These are phyloP conservation scores for Atherinosoma microstoma DNA, from an alignment of 2,797 vertebrate species.

Conservation along the genomic window DNA sequence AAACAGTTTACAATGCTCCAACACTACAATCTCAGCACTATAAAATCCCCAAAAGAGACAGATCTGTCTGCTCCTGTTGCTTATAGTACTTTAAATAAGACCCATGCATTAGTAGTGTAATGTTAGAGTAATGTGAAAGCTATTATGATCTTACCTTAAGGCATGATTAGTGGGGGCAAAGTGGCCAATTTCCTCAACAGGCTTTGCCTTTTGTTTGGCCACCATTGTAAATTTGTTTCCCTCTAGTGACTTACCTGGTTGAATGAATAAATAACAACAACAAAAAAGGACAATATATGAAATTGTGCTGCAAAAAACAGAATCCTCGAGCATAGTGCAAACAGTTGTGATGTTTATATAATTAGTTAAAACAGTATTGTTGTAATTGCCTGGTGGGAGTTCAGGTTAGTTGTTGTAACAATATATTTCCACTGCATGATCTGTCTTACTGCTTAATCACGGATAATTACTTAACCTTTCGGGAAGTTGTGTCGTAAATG, in stretches of 20 bases:
- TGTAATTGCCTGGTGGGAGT: slow-evolving; percentile 40
- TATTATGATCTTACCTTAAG: slow-evolving; percentile 21
- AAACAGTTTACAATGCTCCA: slow-evolving; percentile 61
- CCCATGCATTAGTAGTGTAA: slow-evolving; percentile 13
- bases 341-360: slow-evolving; percentile 24
- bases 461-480: slow-evolving; percentile 50
- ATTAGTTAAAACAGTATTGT: slow-evolving; percentile 37
- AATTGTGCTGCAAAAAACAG: slow-evolving; percentile 26
- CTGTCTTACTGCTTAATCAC: slow-evolving; percentile 40
- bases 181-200: neutral
- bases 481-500: slow-evolving; percentile 23
- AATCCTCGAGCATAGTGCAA: slow-evolving; percentile 1
- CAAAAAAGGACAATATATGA: slow-evolving; percentile 11
- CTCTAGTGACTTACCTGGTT: neutral
- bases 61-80: slow-evolving; percentile 22
- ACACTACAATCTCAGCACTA: slow-evolving; percentile 22
- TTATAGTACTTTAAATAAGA: slow-evolving; percentile 31
- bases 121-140: slow-evolving; percentile 2
- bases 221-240: neutral
- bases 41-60: slow-evolving; percentile 41
- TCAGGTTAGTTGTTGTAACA: slow-evolving; percentile 42
- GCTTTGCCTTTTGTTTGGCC: neutral
- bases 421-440: slow-evolving; percentile 45
- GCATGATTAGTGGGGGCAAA: slow-evolving; percentile 7
- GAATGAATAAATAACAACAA: neutral